Evolutionary conservation across 1,140 invertebrate species (phyloP), one percentile per base, ranked within the genome.

Genomic region (Tribolium castaneum): DNA sequence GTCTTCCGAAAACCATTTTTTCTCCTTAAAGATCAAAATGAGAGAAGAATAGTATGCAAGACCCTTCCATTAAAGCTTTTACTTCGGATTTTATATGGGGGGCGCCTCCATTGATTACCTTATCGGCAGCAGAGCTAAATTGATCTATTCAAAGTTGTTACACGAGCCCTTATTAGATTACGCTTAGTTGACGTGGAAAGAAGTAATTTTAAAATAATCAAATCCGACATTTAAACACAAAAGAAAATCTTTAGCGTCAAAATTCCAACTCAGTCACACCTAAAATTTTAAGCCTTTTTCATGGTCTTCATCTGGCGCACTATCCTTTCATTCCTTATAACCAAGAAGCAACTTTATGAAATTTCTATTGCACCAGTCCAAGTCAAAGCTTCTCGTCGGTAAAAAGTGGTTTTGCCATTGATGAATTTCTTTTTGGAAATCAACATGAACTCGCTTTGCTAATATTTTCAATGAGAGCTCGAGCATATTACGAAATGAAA

Each of bases 201-300:
- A 62, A 62, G 56, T 66, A 66, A 66, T 66, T 66, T 66, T 66
- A 66, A 66, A 66, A 66, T 66, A 66, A 66, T 66, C 59, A 39
- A 14, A 66, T 66, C n/a, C 59, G 59, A 14, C 30, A 66, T 25
- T 66, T 30, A 30, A 25, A 62, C 56, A 25, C 12, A 62, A 62
- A 62, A 35, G 25, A 62, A 62, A 30, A 34, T 30, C 34, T 25
- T 66, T 13, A 66, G 54, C 7, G 7, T 45, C 39, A 45, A 45
- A 45, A 45, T 45, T 9, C 5, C 54, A 59, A 16, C 10, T 59
- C 7, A 1, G 25, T 59, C 9, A 25, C 54, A 25, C 54, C 19
- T 3, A 7, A 22, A 59, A 59, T 22, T 52, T 59, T 25, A 59
- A 59, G 19, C 19, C 9, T 59, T 59, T 59, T 59, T 59, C 30